These are phyloP conservation scores for Agrochola lychnidis DNA, from an alignment of 2,888 invertebrate genomes.

Conservation along the genomic window DNA sequence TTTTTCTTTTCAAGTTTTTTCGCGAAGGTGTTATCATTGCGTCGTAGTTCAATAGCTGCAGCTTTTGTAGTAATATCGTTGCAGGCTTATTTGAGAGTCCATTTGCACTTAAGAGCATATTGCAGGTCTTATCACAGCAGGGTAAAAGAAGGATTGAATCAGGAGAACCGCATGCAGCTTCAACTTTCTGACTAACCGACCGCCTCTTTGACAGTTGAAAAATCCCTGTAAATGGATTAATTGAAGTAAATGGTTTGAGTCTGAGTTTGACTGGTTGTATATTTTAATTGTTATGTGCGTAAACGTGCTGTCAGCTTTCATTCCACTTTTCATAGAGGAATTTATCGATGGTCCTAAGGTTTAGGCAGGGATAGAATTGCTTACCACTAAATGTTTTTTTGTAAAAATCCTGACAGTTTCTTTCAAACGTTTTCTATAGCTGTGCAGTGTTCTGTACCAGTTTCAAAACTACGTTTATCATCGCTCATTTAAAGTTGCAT, in stretches of 20 bases:
- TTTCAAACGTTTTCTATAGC: not conserved
- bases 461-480: not conserved
- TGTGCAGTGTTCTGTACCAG: not conserved
- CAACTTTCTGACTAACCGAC: too few relatives aligned
- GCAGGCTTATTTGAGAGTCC: not conserved
- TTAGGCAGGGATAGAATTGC: not conserved
- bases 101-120: not conserved
- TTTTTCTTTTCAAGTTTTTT: too few relatives aligned
- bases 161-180: not conserved
- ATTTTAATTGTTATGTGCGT: not conserved
- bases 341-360: not conserved
- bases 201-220: too few relatives aligned
- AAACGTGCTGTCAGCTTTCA: not conserved
- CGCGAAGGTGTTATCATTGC: not conserved
- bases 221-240: too few relatives aligned
- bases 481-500: too few relatives aligned
- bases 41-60: not conserved
- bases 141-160: not conserved
- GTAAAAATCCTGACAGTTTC: not conserved
- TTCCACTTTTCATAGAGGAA: not conserved
- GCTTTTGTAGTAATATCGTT: not conserved
- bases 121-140: not conserved
- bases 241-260: too few relatives aligned
- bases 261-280: not conserved
- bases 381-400: not conserved